Base-by-base conservation (phyloP, 2,888 invertebrate species). In the Lasioglossum pauxillum region DNA sequence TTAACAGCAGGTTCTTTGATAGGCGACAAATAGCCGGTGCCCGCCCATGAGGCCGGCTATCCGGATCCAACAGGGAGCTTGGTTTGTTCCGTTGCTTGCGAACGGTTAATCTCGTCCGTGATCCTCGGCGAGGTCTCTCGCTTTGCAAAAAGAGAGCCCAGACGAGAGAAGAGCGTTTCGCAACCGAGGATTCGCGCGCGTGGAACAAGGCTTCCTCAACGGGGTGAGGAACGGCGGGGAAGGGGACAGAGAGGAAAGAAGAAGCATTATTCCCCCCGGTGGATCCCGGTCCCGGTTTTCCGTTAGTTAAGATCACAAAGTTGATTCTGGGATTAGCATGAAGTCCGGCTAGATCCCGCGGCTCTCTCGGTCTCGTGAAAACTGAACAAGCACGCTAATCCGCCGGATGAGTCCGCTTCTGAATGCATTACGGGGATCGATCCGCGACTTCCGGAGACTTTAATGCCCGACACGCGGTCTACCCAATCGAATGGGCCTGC, bases 341-440 rank as follows among this genome's bases (percentile, higher is more conserved):
- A 86, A 82, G 86, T 80, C 82, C 82, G 46, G 64, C 72, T 19
- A 64, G 78, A 69, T 60, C 64, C 75, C 67, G 60, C 38, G 23
- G 82, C 69, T 76, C 71, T 82, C 78, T 78, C 78, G 84, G 80
- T 35, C 80, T 83, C 88, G 76, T 78, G 84, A 86, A 89, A 89
- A 85, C 84, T 84, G 85, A 84, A 86, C 87, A 84, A 89, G 84
- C 84, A 77, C 78, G 85, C 75, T 87, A 88, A 89, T 83, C 86
- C 84, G 53, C 46, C 71, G 83, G 83, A 80, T 88, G 81, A 84
- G 80, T 80, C 76, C 85, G 75, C 77, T 35, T 53, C 60, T 71
- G 81, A 77, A 60, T 69, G 71, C 67, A 75, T 74, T 76, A 78
- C 78, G 14, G 64, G n/a, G 72, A 79, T 82, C 75, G 84, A 86